A percentile compares a stretch with the other conserved stretches of the same genome.
These are phyloP conservation scores for Drosophila persimilis DNA, from an alignment of 1,140 invertebrate genomes.

Conservation along the genomic window DNA sequence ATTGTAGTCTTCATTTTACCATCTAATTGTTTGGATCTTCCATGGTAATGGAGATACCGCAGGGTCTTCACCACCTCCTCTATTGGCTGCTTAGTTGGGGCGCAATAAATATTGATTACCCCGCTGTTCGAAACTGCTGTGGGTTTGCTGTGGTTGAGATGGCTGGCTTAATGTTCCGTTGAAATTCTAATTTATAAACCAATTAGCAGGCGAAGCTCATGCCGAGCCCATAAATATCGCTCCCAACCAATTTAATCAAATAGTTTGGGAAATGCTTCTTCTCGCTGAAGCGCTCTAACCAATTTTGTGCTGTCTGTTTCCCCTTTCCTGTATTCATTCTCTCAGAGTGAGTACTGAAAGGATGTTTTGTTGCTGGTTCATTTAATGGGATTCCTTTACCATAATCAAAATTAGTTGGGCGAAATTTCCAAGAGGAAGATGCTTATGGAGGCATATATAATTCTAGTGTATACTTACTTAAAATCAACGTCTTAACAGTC, in stretches of 20 bases:
- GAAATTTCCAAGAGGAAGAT: too few relatives aligned
- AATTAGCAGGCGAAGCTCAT: slow-evolving; percentile 64
- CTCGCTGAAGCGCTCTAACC: background rate
- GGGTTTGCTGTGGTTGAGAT: slow-evolving; percentile 58
- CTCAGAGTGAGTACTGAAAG: background rate
- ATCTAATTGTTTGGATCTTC: too few relatives aligned
- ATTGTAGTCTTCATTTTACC: too few relatives aligned
- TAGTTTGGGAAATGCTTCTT: slow-evolving; percentile 14
- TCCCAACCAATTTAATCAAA: slow-evolving; percentile 63
- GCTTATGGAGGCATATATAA: too few relatives aligned
- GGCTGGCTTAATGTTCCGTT: slow-evolving; percentile 63
- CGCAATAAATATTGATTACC: slow-evolving; percentile 62
- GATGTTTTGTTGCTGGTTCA: too few relatives aligned
- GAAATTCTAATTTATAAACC: slow-evolving; percentile 69
- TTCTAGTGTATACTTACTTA: too few relatives aligned
- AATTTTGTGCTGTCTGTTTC: background rate
- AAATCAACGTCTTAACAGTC: too few relatives aligned
- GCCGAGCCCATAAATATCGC: slow-evolving; percentile 52
- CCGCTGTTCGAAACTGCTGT: slow-evolving; percentile 55
- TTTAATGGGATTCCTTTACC: too few relatives aligned
- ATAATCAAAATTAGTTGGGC: background rate
- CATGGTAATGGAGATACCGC: too few relatives aligned
- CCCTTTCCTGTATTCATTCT: background rate
- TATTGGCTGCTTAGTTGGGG: slow-evolving; percentile 13
- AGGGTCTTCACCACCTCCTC: too few relatives aligned